These are phyloP conservation scores for Melanchra persicariae DNA, from an alignment of 2,888 invertebrate genomes.

Conservation along the genomic window DNA sequence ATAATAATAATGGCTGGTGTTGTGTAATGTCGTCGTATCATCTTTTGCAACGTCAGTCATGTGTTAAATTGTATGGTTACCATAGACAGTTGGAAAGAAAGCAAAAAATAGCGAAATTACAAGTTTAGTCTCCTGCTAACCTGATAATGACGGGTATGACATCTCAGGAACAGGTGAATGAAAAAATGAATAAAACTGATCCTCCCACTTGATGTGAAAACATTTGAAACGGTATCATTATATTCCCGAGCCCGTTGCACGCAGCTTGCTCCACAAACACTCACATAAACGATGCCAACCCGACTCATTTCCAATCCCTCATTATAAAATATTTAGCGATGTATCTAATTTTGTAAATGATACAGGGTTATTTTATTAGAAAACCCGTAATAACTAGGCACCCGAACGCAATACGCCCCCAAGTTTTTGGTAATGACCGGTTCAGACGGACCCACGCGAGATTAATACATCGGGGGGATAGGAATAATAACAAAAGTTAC, in stretches of 20 bases:
- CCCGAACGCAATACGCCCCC: conserved; percentile 89
- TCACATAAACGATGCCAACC: conserved; percentile 81
- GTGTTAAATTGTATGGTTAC: conserved; percentile 25
- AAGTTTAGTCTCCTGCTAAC: conserved; percentile 72
- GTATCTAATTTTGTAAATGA: conserved; percentile 89
- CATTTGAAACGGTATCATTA: conserved; percentile 79
- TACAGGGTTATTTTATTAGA: conserved; percentile 89
- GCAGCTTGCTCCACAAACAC: conserved; percentile 76
- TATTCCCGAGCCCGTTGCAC: conserved; percentile 70
- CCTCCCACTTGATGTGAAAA: conserved; percentile 71
- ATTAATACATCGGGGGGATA: conserved; percentile 89
- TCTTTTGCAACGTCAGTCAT: conserved; percentile 3
- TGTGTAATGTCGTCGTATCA: no score
- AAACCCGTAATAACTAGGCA: conserved; percentile 89
- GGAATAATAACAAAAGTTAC: conserved; percentile 86
- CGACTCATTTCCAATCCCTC: conserved; percentile 81
- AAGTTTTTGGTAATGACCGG: conserved; percentile 89
- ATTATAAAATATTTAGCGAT: conserved; percentile 91
- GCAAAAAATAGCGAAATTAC: conserved; percentile 63
- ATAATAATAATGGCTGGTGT: no score
- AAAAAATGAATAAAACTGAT: conserved; percentile 72
- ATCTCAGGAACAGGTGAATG: conserved; percentile 67
- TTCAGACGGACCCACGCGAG: conserved; percentile 86
- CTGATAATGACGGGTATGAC: conserved; percentile 79
- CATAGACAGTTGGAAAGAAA: conserved; percentile 7